Evolutionary conservation across 2,888 invertebrate genomes (phyloP).

Genomic region (Idaea straminata): DNA sequence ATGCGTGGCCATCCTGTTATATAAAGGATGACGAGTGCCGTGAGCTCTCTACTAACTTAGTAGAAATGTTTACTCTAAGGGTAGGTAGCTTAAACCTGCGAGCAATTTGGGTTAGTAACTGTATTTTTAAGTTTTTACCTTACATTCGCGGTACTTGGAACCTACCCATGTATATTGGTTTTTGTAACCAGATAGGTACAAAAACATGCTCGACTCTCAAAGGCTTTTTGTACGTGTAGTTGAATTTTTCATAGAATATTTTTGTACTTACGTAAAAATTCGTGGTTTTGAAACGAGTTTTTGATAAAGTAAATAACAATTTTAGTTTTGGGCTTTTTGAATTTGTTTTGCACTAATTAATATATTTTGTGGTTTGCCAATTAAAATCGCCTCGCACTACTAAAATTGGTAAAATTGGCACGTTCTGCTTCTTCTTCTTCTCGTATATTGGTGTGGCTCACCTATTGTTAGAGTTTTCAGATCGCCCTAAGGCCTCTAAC

Average conservation of each 20-base stretch:
- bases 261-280: not conserved
- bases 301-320: not conserved
- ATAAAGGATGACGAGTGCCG: too few species aligned
- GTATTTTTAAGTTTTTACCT: conserved; percentile 8
- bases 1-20: too few species aligned
- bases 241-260: not conserved
- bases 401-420: too few species aligned
- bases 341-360: not conserved
- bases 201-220: not conserved
- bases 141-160: not conserved
- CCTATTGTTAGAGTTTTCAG: too few species aligned
- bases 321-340: not conserved
- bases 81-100: conserved; percentile 3
- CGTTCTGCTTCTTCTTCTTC: too few species aligned
- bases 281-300: not conserved
- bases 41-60: too few species aligned
- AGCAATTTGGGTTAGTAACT: conserved; percentile 7
- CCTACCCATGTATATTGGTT: conserved; percentile 3
- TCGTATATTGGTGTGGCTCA: too few species aligned
- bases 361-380: not conserved
- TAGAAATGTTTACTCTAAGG: conserved; percentile 19
- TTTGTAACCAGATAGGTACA: not conserved
- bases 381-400: too few species aligned
- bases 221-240: not conserved
- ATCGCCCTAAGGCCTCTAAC: too few species aligned